Evolutionary conservation across 2,797 vertebrate genomes (phyloP).

Genomic region (Anolis apletophallus): DNA sequence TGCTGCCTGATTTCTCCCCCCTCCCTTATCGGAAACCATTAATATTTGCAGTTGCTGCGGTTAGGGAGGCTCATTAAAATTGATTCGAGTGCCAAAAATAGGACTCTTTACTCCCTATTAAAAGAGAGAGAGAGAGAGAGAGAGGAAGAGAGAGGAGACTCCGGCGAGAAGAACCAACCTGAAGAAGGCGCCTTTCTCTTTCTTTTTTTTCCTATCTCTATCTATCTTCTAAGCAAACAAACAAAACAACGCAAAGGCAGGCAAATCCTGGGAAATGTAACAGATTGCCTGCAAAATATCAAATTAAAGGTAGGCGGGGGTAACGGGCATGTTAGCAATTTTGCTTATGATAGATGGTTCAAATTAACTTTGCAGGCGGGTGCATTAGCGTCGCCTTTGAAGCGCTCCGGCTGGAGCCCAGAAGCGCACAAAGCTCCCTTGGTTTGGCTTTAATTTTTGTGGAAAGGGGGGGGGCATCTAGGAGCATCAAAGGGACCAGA

Average conservation of each 20-base stretch:
- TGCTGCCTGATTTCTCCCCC: conserved; percentile 60
- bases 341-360: conserved; percentile 79
- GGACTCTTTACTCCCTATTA: conserved; percentile 16
- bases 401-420: conserved; percentile 72
- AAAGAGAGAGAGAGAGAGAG: background rate
- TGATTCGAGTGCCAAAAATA: conserved; percentile 61
- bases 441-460: conserved; percentile 53
- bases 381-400: conserved; percentile 77
- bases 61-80: conserved; percentile 65
- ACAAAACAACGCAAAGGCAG: conserved; percentile 3
- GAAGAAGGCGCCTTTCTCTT: conserved; percentile 41
- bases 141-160: background rate
- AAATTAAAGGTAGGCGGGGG: conserved; percentile 74
- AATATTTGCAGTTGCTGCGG: conserved; percentile 66
- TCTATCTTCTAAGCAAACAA: background rate
- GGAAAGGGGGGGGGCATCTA: conserved; percentile 67
- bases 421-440: conserved; percentile 71
- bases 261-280: conserved; percentile 62
- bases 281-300: conserved; percentile 70
- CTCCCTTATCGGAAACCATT: conserved; percentile 71
- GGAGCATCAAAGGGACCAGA: conserved; percentile 73
- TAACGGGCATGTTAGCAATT: conserved; percentile 77
- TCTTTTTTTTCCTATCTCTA: background rate
- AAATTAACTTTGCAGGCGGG: conserved; percentile 80
- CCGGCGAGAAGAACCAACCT: background rate